Evolutionary conservation across 2,113 vertebrate genomes (phyloP), one percentile per base, ranked within the genome.

Genomic region (Phylloscopus trochilus): DNA sequence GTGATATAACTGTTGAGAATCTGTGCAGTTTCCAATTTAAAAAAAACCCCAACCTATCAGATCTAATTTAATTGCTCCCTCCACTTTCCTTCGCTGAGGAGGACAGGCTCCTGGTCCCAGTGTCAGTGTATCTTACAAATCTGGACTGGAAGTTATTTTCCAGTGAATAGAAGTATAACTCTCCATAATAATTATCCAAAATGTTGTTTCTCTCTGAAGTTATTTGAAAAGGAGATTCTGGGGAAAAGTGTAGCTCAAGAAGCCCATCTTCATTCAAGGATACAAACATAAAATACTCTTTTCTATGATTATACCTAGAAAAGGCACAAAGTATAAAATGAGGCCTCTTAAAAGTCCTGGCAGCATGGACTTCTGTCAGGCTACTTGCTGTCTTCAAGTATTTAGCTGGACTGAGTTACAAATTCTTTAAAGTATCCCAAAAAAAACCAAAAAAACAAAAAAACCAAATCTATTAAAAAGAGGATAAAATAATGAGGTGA

Each of bases 401-500:
- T 49, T 66, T 64, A 85, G 16, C 49, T 59, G 67, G 24, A 30
- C 5, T n/a, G 49, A 64, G 37, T 58, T 58, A 69, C 15, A 44
- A 78, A 78, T 6, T 43, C 43, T 43, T 39, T 27, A 43, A 74
- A 75, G 5, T 12, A 58, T 18, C 41, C 39, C 56, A 39, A 39
- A 39, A 39, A 39, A 39, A 39, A 39, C 10, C 8, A 39, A 39
- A 39, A 39, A 39, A 39, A 39, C 8, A 39, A 39, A 39, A 39
- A 39, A 39, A 39, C 37, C 37, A 39, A 79, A 64, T 46, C 37
- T 68, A 46, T 86, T 90, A 73, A 88, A 85, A 81, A 76, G 63
- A 76, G 73, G 87, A 82, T 58, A n/a, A 92, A 87, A 74, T 81
- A 93, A 63, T 27, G 49, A 87, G 62, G 81, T 30, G 83, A 95